Conservation (phyloP, 2,113 vertebrate species). For the Cygnus buccinator region DNA sequence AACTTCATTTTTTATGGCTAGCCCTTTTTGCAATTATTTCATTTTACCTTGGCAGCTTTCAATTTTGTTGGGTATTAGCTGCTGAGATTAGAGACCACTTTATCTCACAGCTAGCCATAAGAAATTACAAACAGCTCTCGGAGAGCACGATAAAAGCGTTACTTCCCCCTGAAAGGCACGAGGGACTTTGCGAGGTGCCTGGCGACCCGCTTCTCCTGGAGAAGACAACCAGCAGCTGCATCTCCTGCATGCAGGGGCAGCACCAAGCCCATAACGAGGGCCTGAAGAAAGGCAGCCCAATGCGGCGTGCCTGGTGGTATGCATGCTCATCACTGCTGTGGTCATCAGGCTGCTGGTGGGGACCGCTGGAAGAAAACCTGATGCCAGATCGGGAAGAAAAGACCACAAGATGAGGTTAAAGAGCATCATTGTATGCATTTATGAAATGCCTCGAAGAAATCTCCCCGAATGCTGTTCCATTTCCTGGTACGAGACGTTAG, state of each 20-base stretch:
- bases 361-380: neutral
- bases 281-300: neutral
- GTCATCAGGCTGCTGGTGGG: neutral
- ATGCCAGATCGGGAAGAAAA: neutral
- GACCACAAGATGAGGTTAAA: neutral
- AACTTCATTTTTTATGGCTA: neutral
- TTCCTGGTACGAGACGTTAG: neutral
- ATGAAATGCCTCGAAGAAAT: neutral
- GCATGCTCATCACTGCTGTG: accelerated
- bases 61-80: neutral
- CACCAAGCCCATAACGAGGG: neutral
- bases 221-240: neutral
- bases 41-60: neutral
- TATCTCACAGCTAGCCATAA: neutral
- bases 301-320: neutral
- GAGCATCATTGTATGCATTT: neutral
- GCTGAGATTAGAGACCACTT: neutral
- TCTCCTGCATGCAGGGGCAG: neutral
- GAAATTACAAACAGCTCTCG: neutral
- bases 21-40: neutral
- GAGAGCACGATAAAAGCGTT: accelerated
- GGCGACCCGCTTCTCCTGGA: accelerated
- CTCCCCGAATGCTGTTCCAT: neutral
- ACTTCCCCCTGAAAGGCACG: neutral
- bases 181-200: neutral